Evolutionary conservation across 2,888 invertebrate genomes (phyloP).

Genomic region (Himalopsyche anomala): DNA sequence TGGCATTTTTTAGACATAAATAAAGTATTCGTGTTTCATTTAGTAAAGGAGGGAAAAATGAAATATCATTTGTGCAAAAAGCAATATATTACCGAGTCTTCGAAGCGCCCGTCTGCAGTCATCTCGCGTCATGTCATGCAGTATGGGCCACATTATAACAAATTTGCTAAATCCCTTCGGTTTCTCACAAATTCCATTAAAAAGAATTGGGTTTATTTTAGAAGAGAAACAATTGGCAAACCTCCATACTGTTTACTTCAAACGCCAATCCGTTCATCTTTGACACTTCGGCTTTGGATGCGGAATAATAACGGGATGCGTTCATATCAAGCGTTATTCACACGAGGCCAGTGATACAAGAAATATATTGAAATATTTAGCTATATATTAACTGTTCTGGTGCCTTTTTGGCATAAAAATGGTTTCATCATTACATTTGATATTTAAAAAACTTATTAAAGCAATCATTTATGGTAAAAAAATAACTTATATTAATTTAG

Average conservation of each 20-base stretch:
- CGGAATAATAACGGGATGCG: constrained; percentile 69
- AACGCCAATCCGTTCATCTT: constrained; percentile 77
- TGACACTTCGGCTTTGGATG: constrained; percentile 73
- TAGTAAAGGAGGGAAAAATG: constrained; percentile 63
- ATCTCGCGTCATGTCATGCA: constrained; percentile 90
- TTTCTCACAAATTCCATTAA: constrained; percentile 71
- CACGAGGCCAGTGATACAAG: constrained; percentile 51
- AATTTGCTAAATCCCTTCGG: constrained; percentile 69
- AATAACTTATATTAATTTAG: no score
- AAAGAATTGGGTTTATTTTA: constrained; percentile 75
- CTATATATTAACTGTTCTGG: not conserved
- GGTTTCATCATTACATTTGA: no score
- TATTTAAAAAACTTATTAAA: no score
- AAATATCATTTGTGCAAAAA: constrained; percentile 60
- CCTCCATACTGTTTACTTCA: constrained; percentile 79
- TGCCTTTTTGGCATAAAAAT: not conserved
- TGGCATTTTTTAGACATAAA: constrained; percentile 61
- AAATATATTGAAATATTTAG: not conserved
- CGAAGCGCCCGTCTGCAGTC: constrained; percentile 92
- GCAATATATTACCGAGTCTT: constrained; percentile 82
- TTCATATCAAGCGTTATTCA: constrained; percentile 60
- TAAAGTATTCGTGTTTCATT: constrained; percentile 66
- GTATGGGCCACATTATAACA: constrained; percentile 75
- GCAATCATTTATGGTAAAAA: no score
- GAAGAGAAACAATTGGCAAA: constrained; percentile 76